phyloP scores from a whole-genome alignment of 2,888 invertebrate species.

The Parthenolecanium corni region DNA sequence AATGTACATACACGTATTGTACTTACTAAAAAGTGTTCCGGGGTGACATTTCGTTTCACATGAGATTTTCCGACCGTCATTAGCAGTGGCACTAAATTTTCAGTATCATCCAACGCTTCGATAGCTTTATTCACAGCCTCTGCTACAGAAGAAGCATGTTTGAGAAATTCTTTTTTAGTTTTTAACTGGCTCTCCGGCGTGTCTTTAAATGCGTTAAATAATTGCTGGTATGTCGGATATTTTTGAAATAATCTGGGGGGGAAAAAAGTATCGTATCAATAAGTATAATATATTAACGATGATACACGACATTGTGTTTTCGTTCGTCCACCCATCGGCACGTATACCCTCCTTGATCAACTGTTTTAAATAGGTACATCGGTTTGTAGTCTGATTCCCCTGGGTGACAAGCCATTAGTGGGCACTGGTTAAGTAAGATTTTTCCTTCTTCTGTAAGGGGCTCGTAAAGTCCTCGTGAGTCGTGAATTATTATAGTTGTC shows the following conservation, averaged over 20 bases:
- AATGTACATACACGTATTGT: too few relatives aligned
- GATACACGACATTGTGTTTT: background rate
- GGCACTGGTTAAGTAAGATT: too few relatives aligned
- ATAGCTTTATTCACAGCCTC: background rate
- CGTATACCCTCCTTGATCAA: too few relatives aligned
- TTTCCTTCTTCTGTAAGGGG: too few relatives aligned
- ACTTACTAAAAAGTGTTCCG: slow-evolving; percentile 9
- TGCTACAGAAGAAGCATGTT: slow-evolving; percentile 1
- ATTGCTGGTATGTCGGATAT: slow-evolving; percentile 9
- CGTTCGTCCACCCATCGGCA: too few relatives aligned
- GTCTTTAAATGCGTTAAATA: slow-evolving; percentile 10
- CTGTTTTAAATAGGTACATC: too few relatives aligned
- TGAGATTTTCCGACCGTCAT: background rate
- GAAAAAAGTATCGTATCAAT: background rate
- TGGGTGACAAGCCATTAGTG: too few relatives aligned
- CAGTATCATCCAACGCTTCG: slow-evolving; percentile 1
- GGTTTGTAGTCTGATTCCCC: too few relatives aligned
- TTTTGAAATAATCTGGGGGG: slow-evolving; percentile 8
- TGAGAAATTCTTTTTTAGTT: background rate
- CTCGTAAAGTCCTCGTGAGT: too few relatives aligned
- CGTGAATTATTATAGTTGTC: too few relatives aligned
- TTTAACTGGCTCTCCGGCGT: background rate
- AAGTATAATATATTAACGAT: too few relatives aligned
- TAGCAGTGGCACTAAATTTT: slow-evolving; percentile 8
- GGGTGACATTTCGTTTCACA: background rate